Evolutionary conservation across 2,888 invertebrate genomes (phyloP).

Genomic region (Chymomyza fuscimana): DNA sequence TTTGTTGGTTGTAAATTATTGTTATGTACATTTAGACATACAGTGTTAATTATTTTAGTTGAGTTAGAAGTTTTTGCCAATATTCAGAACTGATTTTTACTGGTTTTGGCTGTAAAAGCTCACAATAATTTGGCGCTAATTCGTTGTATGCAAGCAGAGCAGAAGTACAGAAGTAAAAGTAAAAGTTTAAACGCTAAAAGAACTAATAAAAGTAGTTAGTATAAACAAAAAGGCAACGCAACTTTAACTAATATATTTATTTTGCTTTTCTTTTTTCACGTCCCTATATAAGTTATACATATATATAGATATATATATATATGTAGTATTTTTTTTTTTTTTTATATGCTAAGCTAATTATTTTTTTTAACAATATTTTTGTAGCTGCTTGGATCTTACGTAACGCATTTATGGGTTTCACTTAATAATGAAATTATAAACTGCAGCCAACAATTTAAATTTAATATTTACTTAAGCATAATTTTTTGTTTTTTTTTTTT

Average conservation of each 20-base stretch:
- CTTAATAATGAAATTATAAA: conserved; percentile 29
- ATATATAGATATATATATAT: conserved; percentile 54
- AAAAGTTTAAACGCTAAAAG: too few relatives aligned
- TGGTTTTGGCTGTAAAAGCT: conserved; percentile 14
- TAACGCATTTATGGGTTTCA: conserved; percentile 19
- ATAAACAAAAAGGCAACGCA: conserved; percentile 41
- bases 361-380: conserved; percentile 70
- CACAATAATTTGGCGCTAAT: background rate
- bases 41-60: conserved; percentile 40
- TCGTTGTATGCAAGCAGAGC: background rate
- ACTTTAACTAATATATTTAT: conserved; percentile 56
- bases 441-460: background rate
- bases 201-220: background rate
- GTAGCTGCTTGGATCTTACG: conserved; percentile 56
- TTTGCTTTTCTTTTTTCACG: conserved; percentile 48
- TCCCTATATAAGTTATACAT: conserved; percentile 58
- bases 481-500: conserved; percentile 43
- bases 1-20: conserved; percentile 65
- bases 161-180: background rate
- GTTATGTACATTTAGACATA: conserved; percentile 74
- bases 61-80: conserved; percentile 27
- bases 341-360: conserved; percentile 65
- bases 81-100: background rate
- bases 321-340: conserved; percentile 40
- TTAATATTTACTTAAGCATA: background rate